Conservation (phyloP, 1,140 invertebrate genomes). For the Oncopeltus fasciatus region DNA sequence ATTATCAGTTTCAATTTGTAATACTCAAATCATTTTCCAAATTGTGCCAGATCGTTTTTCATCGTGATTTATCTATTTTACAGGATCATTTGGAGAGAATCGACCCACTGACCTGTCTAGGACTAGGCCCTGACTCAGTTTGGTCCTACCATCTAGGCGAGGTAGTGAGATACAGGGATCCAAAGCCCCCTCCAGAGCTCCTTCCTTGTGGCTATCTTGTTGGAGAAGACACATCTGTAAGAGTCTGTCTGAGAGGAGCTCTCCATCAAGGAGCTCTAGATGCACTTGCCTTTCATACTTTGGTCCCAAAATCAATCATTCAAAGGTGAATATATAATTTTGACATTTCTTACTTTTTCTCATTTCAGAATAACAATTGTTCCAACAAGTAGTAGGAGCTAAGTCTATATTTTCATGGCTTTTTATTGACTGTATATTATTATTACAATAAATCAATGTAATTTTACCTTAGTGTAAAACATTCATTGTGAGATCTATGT, state of each 20-base stretch:
- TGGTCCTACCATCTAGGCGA: conserved; percentile 86
- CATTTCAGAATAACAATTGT: background rate
- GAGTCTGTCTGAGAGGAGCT: conserved; percentile 48
- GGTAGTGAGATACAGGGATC: conserved; percentile 50
- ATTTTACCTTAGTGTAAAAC: too few species aligned
- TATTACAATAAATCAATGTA: too few species aligned
- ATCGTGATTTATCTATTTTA: background rate
- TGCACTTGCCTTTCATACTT: conserved; percentile 84
- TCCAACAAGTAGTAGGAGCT: too few species aligned
- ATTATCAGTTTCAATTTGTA: too few species aligned
- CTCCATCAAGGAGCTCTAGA: conserved; percentile 79
- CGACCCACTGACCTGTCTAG: conserved; percentile 81
- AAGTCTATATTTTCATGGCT: too few species aligned
- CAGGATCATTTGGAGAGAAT: conserved; percentile 80
- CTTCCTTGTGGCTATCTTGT: conserved; percentile 87
- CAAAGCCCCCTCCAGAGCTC: conserved; percentile 57
- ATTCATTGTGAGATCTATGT: too few species aligned
- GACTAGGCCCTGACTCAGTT: conserved; percentile 75
- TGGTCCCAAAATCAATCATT: conserved; percentile 91
- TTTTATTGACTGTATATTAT: too few species aligned
- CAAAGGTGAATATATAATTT: conserved; percentile 44
- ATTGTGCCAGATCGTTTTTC: too few species aligned
- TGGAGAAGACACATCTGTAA: conserved; percentile 53
- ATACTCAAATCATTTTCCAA: too few species aligned
- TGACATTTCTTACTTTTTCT: background rate